Evolutionary conservation across 2,113 vertebrate genomes (phyloP), one percentile per base, ranked within the genome.

Genomic region (Typhlomys cinereus): DNA sequence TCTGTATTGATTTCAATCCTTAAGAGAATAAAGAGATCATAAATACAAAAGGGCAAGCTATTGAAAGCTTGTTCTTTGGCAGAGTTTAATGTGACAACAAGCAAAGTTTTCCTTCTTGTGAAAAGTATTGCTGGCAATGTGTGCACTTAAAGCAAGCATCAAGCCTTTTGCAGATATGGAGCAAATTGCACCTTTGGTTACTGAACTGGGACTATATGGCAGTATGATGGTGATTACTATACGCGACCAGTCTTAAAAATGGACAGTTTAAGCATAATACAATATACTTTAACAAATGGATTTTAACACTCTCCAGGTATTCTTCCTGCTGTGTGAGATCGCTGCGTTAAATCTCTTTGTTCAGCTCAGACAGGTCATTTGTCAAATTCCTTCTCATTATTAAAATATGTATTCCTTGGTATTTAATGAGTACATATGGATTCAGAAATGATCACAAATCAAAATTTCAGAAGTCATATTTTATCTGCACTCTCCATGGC

Each of bases 341-440:
- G 54, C 85, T 62, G 41, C n/a, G 66, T 74, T 94, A 95, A 94
- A 95, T 96, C 92, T 88, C 85, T 95, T 97, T 96, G 94, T 96
- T 95, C 90, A 74, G 80, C 80, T 89, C 67, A 95, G 94, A 88
- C 89, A 94, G 92, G 94, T 94, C 89, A 0, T 96, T 97, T 95
- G 88, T 97, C 96, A 97, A 92, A 96, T 89, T 96, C 84, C 20
- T 93, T 59, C 95, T 95, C 93, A 91, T 97, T 97, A 96, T 97
- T 96, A 96, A 95, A 96, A 84, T 95, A 96, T 96, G 76, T 93
- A 96, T 95, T 95, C 96, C 92, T 31, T 96, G 95, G 93, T 89
- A 96, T 96, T 97, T 96, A 96, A 96, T 97, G 96, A 96, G 84
- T 96, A 96, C 96, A 96, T 97, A 95, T 93, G 95, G 93, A 96